Base-by-base conservation (phyloP, 2,113 vertebrate genomes). In the Ammodramus savannarum region DNA sequence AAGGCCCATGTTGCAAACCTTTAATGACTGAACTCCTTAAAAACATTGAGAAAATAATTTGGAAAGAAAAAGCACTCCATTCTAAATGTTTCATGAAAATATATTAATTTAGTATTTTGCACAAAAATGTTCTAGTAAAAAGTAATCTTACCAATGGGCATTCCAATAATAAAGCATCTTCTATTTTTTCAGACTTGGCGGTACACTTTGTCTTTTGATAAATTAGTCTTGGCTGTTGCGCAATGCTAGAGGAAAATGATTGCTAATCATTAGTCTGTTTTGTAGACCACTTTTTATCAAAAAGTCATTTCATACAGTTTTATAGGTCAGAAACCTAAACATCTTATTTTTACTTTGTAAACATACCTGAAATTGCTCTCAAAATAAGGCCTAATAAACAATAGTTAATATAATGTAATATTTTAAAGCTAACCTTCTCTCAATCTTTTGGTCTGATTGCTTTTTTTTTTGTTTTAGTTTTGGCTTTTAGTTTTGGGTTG, bases 161-260 rank as follows among this genome's bases (percentile, higher is more conserved):
- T 97, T 99, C 99, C 97, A 99, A 98, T 89, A 99, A 97, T 93
- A 99, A 98, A 54, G 98, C 98, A 98, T 99, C 99, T 97, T 99
- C 98, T 98, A 99, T 98, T 98, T 99, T 99, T 98, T 99, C 98
- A 87, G 97, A 91, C 97, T 98, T 99, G 78, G 98, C 95, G 39
- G 39, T 41, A 93, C 98, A 98, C 82, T 97, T 98, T 36, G 98
- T 98, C 95, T 99, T 97, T 97, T 98, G 98, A 97, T 99, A 99
- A 90, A 99, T 98, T 93, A 98, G 95, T 69, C 98, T 98, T 91
- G 99, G 99, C 84, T 98, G 95, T 78, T 97, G 96, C 79, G 98
- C 98, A 97, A 98, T 72, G 96, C 99, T 99, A 89, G 58, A 92
- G 96, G 77, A 96, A 96, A 93, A 97, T 6, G 29, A 97, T 96